phyloP scores from a whole-genome alignment of 2,797 vertebrate species.

The Poeciliopsis paucimaculata region DNA sequence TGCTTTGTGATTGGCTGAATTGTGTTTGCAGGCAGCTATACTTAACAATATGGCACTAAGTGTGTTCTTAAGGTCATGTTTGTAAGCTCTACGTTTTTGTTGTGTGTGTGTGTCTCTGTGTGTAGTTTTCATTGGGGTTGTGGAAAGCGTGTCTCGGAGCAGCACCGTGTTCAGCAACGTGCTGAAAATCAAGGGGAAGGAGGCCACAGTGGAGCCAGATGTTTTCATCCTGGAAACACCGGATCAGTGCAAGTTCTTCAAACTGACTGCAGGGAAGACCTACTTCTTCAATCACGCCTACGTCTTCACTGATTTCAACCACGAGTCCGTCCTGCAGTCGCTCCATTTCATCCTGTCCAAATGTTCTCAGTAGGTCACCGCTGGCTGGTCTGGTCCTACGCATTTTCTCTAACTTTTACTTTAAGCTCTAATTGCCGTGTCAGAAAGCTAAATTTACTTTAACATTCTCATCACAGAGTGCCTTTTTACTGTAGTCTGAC shows the following conservation, averaged over 20 bases:
- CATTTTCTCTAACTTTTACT: not conserved
- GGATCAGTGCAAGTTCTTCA: slow-evolving; percentile 1
- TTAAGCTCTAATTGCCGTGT: not conserved
- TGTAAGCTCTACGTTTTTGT: not conserved
- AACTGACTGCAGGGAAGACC: slow-evolving; percentile 35
- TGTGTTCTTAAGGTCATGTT: not conserved
- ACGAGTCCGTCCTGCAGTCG: slow-evolving; percentile 11
- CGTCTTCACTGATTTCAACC: slow-evolving; percentile 33
- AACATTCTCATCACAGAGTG: not conserved
- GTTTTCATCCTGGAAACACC: not conserved
- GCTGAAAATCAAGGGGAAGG: slow-evolving; percentile 19
- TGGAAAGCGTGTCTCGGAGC: slow-evolving; percentile 41
- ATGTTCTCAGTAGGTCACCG: slow-evolving; percentile 19
- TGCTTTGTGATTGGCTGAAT: not conserved
- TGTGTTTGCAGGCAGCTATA: not conserved
- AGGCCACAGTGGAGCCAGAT: not conserved
- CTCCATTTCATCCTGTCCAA: slow-evolving; percentile 48
- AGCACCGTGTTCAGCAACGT: slow-evolving; percentile 32
- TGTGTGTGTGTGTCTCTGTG: not conserved
- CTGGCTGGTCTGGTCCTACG: not conserved
- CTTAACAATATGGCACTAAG: not conserved
- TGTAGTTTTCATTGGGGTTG: slow-evolving; percentile 48
- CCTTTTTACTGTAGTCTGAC: not conserved
- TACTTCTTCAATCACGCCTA: slow-evolving; percentile 34
- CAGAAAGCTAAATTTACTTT: not conserved